phyloP scores from a whole-genome alignment of 2,113 vertebrate genomes.

The Apaloderma vittatum region DNA sequence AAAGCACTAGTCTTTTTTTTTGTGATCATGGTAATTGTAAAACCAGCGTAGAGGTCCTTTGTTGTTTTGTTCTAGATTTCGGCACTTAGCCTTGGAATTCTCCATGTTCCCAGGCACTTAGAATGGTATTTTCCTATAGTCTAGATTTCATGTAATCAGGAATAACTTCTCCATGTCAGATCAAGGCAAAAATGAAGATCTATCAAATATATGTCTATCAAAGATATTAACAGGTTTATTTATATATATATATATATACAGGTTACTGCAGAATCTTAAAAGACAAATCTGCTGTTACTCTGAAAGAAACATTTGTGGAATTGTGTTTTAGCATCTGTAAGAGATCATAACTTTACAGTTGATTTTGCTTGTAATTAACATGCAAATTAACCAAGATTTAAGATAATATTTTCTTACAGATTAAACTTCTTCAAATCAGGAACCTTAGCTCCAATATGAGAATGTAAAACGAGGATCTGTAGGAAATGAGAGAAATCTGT shows the following conservation, averaged over 20 bases:
- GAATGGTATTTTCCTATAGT: neutral
- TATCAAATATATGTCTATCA: neutral
- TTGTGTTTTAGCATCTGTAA: neutral
- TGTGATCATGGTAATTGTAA: neutral
- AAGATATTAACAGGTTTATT: no score
- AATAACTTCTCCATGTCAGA: neutral
- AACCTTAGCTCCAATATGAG: neutral
- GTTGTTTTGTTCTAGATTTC: neutral
- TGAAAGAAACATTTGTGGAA: neutral
- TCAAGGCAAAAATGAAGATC: neutral
- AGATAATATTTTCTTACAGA: neutral
- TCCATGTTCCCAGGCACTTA: neutral
- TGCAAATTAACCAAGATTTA: neutral
- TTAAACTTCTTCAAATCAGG: neutral
- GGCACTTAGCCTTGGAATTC: neutral
- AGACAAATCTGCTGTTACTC: neutral
- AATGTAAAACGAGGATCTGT: neutral
- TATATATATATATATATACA: no score
- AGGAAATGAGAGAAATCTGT: neutral
- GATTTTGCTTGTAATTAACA: neutral
- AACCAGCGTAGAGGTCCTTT: neutral
- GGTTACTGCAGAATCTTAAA: neutral
- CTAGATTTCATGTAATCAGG: neutral
- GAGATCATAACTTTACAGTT: neutral
- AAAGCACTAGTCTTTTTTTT: neutral